A percentile compares a stretch with the other conserved stretches of the same genome.
Evolutionary conservation across 2,888 invertebrate genomes (phyloP).

Genomic region (Gibbula magus): DNA sequence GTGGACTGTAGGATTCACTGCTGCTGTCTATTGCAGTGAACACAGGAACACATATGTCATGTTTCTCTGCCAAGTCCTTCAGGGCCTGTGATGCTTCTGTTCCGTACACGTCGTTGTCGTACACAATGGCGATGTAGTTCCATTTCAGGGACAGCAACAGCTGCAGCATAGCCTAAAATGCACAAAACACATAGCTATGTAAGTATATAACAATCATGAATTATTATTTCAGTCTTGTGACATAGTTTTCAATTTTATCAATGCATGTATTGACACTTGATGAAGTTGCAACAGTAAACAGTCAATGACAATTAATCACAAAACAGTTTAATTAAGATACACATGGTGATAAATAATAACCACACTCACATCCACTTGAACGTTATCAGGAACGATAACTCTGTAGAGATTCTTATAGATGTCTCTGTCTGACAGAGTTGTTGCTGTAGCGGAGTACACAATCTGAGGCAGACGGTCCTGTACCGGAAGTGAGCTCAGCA

Average conservation of each 20-base stretch:
- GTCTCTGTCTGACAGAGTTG: conserved; percentile 32
- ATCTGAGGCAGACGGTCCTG: conserved; percentile 37
- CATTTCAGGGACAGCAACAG: background rate
- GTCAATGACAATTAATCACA: too few species aligned
- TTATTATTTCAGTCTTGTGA: too few species aligned
- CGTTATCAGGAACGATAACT: conserved; percentile 42
- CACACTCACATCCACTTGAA: conserved; percentile 43
- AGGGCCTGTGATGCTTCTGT: background rate
- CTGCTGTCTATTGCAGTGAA: background rate
- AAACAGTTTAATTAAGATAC: too few species aligned
- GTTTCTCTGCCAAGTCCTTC: background rate
- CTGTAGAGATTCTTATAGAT: conserved; percentile 44
- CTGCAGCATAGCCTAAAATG: background rate
- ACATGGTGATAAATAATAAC: too few species aligned
- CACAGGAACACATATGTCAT: background rate
- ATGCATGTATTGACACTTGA: too few species aligned
- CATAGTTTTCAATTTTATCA: too few species aligned
- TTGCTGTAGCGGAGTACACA: conserved; percentile 42
- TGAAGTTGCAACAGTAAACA: too few species aligned
- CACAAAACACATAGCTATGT: too few species aligned
- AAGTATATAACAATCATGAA: too few species aligned
- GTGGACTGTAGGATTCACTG: background rate
- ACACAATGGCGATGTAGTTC: conserved; percentile 22
- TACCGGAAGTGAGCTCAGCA: conserved; percentile 24
- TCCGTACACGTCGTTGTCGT: background rate